These are phyloP conservation scores for Brienomyrus longianalis DNA, from an alignment of 2,113 vertebrate genomes.

Conservation along the genomic window DNA sequence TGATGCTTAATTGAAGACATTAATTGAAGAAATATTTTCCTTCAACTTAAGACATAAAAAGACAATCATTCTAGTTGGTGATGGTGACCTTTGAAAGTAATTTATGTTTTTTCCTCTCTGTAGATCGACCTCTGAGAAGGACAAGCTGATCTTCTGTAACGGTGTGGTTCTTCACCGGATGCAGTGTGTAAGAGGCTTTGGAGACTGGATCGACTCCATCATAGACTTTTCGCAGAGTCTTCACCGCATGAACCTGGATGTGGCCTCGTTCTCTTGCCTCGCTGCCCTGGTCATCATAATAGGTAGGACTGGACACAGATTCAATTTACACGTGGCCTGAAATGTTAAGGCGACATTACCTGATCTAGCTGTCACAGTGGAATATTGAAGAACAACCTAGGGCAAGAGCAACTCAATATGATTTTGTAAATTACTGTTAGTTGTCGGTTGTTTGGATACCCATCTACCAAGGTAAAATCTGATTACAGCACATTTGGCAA, in stretches of 20 bases:
- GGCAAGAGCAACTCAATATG: not conserved
- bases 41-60: not conserved
- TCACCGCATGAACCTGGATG: conserved; percentile 75
- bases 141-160: conserved; percentile 83
- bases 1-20: not conserved
- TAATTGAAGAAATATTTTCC: not conserved
- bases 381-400: not conserved
- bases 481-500: not conserved
- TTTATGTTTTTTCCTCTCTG: not conserved
- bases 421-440: not conserved
- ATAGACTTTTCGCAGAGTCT: conserved; percentile 81
- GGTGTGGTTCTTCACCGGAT: conserved; percentile 80
- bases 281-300: conserved; percentile 83
- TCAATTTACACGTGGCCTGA: not conserved
- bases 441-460: not conserved
- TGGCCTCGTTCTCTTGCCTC: conserved; percentile 81
- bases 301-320: conserved; percentile 52
- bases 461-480: not conserved
- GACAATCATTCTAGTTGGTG: not conserved
- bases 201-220: conserved; percentile 86
- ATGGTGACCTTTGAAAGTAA: not conserved
- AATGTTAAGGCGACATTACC: not conserved
- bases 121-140: conserved; percentile 81
- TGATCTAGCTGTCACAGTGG: not conserved
- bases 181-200: conserved; percentile 82